phyloP scores from a whole-genome alignment of 2,888 invertebrate genomes.

The Buathra laborator region DNA sequence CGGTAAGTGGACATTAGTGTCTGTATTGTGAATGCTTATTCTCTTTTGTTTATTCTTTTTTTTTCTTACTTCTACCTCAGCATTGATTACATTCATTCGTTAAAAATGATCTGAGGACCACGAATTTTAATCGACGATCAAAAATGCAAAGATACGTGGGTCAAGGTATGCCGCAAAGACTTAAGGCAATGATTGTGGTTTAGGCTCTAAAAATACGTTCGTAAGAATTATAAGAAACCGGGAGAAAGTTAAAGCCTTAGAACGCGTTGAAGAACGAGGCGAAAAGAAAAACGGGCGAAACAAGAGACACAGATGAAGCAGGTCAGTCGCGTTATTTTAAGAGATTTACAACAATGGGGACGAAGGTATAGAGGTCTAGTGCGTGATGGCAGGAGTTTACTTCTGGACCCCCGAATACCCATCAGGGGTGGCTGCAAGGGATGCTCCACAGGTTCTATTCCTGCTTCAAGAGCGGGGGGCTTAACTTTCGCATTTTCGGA shows the following conservation, averaged over 20 bases:
- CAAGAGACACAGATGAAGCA: constrained; percentile 71
- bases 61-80: constrained; percentile 9
- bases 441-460: constrained; percentile 21
- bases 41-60: constrained; percentile 10
- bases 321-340: constrained; percentile 79
- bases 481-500: constrained; percentile 68
- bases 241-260: constrained; percentile 53
- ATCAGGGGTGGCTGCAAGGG: constrained; percentile 45
- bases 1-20: constrained; percentile 65
- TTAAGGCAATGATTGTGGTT: neutral
- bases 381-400: constrained; percentile 35
- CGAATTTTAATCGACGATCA: constrained; percentile 11
- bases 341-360: constrained; percentile 78
- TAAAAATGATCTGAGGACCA: neutral
- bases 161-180: neutral
- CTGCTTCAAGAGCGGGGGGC: constrained; percentile 42
- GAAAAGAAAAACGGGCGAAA: constrained; percentile 52
- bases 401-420: constrained; percentile 45
- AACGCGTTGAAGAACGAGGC: constrained; percentile 53
- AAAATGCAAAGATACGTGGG: constrained; percentile 38
- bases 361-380: constrained; percentile 16
- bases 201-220: neutral
- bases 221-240: constrained; percentile 35
- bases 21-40: constrained; percentile 47
- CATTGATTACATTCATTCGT: neutral